Evolutionary conservation across 2,888 invertebrate species (phyloP).

Genomic region (Tridacna crocea): DNA sequence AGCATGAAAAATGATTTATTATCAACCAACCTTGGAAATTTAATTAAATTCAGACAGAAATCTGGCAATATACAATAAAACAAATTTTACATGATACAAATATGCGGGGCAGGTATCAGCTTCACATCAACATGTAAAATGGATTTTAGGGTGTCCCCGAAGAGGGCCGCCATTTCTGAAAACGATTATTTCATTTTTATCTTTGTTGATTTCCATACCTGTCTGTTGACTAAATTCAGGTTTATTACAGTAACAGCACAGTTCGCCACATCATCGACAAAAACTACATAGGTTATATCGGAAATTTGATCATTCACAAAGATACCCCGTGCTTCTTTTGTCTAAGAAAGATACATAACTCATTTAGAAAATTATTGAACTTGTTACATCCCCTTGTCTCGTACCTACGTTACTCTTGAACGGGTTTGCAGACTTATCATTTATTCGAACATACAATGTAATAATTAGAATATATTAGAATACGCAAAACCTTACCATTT

Average conservation of each 20-base stretch:
- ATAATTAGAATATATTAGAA: background rate
- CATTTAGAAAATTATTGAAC: background rate
- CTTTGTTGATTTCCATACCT: conserved; percentile 15
- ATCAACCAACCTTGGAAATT: too few relatives aligned
- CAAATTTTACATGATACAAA: too few relatives aligned
- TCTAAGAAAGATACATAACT: background rate
- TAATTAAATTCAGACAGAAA: too few relatives aligned
- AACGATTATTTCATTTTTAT: background rate
- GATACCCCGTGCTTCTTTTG: background rate
- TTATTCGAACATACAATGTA: background rate
- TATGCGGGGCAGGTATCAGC: too few relatives aligned
- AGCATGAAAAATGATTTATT: too few relatives aligned
- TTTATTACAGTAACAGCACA: conserved; percentile 9
- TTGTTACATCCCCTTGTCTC: background rate
- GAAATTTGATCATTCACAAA: background rate
- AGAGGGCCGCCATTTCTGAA: conserved; percentile 10
- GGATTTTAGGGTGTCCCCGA: too few relatives aligned
- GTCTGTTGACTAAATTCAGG: conserved; percentile 4
- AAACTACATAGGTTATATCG: background rate
- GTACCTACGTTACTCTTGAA: background rate
- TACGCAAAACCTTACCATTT: background rate
- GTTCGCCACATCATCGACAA: conserved; percentile 11
- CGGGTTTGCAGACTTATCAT: background rate
- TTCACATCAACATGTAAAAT: too few relatives aligned
- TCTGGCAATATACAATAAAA: too few relatives aligned